phyloP scores from a whole-genome alignment of 2,888 invertebrate genomes.

The Oxycera nigricornis region DNA sequence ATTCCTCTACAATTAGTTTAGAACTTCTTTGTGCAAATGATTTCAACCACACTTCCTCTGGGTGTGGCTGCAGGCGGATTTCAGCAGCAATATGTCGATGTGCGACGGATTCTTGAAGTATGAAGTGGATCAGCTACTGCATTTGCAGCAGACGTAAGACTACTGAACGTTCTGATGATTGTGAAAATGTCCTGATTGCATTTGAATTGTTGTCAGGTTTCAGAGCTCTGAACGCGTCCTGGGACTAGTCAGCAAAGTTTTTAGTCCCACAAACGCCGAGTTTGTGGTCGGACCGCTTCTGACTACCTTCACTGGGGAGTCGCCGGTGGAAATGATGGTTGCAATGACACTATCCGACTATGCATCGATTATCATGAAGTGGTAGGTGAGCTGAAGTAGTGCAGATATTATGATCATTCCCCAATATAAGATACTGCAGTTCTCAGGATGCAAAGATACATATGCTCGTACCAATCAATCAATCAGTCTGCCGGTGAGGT shows the following conservation, averaged over 20 bases:
- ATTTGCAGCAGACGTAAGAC: constrained; percentile 23
- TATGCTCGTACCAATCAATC: not conserved
- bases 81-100: constrained; percentile 20
- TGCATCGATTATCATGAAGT: constrained; percentile 15
- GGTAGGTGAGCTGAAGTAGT: too few species aligned
- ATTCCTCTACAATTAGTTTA: not conserved
- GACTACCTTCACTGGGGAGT: constrained; percentile 2
- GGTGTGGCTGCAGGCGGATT: too few species aligned
- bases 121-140: constrained; percentile 20
- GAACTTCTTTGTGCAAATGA: not conserved
- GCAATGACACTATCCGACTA: constrained; percentile 8
- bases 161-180: not conserved
- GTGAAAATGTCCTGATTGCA: not conserved
- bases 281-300: constrained; percentile 1
- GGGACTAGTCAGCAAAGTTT: not conserved
- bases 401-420: too few species aligned
- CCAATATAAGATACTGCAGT: too few species aligned
- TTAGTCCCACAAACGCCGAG: not conserved
- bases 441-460: too few species aligned
- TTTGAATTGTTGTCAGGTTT: not conserved
- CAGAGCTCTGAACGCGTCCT: not conserved
- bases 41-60: too few species aligned
- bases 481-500: too few species aligned
- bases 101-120: constrained; percentile 9
- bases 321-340: constrained; percentile 13